A percentile compares a stretch with the other conserved stretches of the same genome.
phyloP scores from a whole-genome alignment of 2,797 vertebrate species.

The Scolopax bukidnonensis region DNA sequence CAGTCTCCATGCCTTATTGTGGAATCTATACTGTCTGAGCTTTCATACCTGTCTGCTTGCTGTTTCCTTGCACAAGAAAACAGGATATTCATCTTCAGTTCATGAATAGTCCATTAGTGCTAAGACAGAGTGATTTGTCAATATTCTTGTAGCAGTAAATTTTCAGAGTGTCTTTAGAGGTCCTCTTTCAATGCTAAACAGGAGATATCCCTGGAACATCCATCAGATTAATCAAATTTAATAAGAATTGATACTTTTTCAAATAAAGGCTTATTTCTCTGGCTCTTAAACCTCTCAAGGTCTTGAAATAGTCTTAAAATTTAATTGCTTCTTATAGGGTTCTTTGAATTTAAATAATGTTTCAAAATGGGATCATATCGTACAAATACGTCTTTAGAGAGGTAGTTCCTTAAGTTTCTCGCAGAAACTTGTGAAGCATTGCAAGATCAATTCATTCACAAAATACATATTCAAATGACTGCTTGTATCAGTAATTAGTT shows the following conservation, averaged over 20 bases:
- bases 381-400: neutral
- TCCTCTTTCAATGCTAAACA: neutral
- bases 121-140: constrained; percentile 19
- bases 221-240: neutral
- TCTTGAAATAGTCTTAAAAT: neutral
- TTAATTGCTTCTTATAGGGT: neutral
- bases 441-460: neutral
- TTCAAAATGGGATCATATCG: neutral
- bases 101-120: neutral
- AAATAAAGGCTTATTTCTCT: neutral
- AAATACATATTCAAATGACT: neutral
- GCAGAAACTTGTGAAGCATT: neutral
- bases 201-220: neutral
- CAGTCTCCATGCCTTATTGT: neutral
- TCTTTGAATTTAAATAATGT: neutral
- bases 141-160: neutral
- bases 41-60: neutral
- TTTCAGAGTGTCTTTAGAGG: neutral
- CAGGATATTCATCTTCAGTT: constrained; percentile 8
- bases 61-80: neutral
- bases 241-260: neutral
- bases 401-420: neutral
- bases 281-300: neutral
- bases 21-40: neutral
- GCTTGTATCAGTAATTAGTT: neutral